Percentiles rank a stretch among this genome's conserved stretches.
Conservation (phyloP, 2,888 invertebrate species). For the Phania funesta region DNA sequence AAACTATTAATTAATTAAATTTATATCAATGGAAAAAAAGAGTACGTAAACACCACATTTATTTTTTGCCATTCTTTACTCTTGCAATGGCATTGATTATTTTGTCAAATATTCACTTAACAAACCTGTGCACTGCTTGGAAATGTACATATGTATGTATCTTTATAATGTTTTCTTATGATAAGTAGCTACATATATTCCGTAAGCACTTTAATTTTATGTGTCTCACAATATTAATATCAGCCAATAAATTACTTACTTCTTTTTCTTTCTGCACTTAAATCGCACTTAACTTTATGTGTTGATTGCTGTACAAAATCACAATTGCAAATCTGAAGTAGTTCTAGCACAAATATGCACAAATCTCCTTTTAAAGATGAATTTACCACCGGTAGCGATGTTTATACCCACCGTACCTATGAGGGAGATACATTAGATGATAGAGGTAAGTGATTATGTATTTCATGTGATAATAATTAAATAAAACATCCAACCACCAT, state of each 20-base stretch:
- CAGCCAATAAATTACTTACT: slow-evolving; percentile 17
- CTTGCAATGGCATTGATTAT: too few relatives aligned
- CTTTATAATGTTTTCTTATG: background rate
- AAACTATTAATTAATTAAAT: too few relatives aligned
- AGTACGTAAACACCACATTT: too few relatives aligned
- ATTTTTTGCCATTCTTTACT: too few relatives aligned
- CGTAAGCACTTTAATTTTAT: background rate
- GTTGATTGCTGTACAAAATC: slow-evolving; percentile 51
- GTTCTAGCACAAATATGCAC: slow-evolving; percentile 78
- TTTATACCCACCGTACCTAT: slow-evolving; percentile 74
- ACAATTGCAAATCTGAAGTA: slow-evolving; percentile 64
- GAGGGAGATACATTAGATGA: slow-evolving; percentile 74
- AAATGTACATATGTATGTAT: background rate
- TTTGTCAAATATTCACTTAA: too few relatives aligned
- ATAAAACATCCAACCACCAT: background rate
- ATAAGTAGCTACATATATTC: background rate
- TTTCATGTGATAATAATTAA: background rate
- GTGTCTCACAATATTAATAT: too few relatives aligned
- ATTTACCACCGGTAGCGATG: slow-evolving; percentile 75
- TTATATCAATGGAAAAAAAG: too few relatives aligned
- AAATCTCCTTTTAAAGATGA: slow-evolving; percentile 74
- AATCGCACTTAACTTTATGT: slow-evolving; percentile 40
- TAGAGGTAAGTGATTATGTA: slow-evolving; percentile 73
- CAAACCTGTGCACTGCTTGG: background rate
- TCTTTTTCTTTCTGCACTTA: slow-evolving; percentile 47